phyloP scores from a whole-genome alignment of 2,797 vertebrate species.

The Gymnoscopelus braueri region DNA sequence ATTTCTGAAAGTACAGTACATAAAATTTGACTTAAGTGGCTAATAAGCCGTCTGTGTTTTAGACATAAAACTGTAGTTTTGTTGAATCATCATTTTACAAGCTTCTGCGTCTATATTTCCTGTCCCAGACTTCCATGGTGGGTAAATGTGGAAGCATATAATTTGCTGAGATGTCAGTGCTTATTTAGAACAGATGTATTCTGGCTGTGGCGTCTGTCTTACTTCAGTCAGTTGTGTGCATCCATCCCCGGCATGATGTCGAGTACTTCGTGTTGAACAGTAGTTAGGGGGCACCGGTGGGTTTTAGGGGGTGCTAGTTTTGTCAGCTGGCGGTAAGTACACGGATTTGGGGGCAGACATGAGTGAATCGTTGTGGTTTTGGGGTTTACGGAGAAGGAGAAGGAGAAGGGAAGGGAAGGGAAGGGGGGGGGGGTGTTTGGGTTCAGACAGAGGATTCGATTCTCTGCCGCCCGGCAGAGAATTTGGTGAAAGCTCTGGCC shows the following conservation, averaged over 20 bases:
- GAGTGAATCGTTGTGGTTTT: conserved; percentile 46
- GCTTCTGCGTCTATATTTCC: conserved; percentile 64
- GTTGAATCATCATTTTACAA: conserved; percentile 73
- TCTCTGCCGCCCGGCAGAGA: conserved; percentile 36
- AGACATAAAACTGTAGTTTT: conserved; percentile 63
- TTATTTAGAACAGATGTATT: conserved; percentile 82
- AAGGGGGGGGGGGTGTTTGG: not conserved
- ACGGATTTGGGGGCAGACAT: conserved; percentile 55
- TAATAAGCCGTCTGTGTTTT: conserved; percentile 62
- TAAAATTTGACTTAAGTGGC: conserved; percentile 28
- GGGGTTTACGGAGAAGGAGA: conserved; percentile 23
- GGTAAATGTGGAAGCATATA: conserved; percentile 77
- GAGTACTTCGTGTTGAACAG: conserved; percentile 50
- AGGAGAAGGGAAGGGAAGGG: too few species aligned
- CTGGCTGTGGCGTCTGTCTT: conserved; percentile 71
- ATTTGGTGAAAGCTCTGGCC: conserved; percentile 21
- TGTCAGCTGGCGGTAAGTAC: conserved; percentile 60
- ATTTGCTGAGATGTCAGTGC: conserved; percentile 74
- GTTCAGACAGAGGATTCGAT: conserved; percentile 23
- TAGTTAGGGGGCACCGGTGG: conserved; percentile 43
- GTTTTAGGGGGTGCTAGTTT: conserved; percentile 64
- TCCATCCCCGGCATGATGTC: conserved; percentile 44
- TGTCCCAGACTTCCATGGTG: conserved; percentile 62
- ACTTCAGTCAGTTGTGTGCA: conserved; percentile 48
- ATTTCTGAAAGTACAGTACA: too few species aligned